These are phyloP conservation scores for Sebastes itinus DNA, from an alignment of 2,797 vertebrate genomes.

Conservation along the genomic window DNA sequence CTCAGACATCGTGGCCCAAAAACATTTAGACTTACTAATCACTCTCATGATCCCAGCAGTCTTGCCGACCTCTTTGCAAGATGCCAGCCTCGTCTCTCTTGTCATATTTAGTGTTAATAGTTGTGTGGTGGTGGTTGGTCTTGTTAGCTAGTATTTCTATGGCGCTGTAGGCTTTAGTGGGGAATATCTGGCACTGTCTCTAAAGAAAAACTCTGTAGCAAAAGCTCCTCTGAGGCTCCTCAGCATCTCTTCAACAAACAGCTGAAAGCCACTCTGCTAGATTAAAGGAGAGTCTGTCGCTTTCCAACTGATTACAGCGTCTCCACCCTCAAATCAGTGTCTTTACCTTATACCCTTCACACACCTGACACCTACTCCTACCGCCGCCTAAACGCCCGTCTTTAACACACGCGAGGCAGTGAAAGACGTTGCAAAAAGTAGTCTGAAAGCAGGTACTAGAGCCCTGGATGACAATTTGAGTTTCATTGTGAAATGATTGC, in stretches of 20 bases:
- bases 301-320: constrained; percentile 21
- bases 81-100: neutral
- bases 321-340: constrained; percentile 22
- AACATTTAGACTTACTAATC: neutral
- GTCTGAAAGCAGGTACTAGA: neutral
- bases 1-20: neutral
- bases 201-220: neutral
- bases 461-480: neutral
- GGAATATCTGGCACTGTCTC: neutral
- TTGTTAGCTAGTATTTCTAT: neutral
- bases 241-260: too few relatives aligned
- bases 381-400: neutral
- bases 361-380: neutral
- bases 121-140: neutral
- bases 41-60: neutral
- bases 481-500: constrained; percentile 15
- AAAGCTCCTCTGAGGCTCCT: neutral
- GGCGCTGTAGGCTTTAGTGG: neutral
- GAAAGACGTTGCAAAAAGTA: neutral
- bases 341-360: neutral
- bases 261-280: neutral
- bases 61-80: neutral
- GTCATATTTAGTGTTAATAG: neutral
- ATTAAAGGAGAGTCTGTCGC: constrained; percentile 8
- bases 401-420: neutral